Evolutionary conservation across 2,113 vertebrate species (phyloP).

Genomic region (Rhizomys pruinosus): DNA sequence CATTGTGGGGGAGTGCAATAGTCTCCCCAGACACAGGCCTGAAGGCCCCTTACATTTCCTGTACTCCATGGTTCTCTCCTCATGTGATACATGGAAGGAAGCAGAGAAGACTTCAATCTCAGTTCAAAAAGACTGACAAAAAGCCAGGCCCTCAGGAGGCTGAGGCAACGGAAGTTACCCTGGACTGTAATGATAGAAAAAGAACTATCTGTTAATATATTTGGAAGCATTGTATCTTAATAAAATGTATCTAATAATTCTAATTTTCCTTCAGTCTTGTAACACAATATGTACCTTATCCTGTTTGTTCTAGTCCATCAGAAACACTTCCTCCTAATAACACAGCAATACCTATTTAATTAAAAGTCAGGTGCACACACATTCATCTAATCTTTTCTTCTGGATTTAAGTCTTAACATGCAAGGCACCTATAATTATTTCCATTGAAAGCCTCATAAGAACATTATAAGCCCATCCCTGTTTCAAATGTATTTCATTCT

Average conservation of each 20-base stretch:
- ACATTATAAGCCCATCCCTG: neutral
- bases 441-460: conserved; percentile 1
- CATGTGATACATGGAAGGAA: conserved; percentile 20
- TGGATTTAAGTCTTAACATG: neutral
- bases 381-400: conserved; percentile 29
- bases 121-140: neutral
- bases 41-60: neutral
- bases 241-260: neutral
- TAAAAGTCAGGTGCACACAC: neutral
- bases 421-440: conserved; percentile 37
- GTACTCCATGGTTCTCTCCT: neutral
- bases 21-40: neutral
- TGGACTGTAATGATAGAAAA: neutral
- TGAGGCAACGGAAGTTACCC: neutral
- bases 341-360: neutral
- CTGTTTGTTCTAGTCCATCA: neutral
- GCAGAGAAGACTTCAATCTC: neutral
- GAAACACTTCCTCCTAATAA: neutral
- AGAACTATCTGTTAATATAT: neutral
- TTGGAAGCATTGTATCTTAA: neutral
- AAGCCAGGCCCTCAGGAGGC: neutral
- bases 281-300: neutral
- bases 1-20: no score
- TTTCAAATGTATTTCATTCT: conserved; percentile 24
- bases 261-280: neutral